A percentile compares a stretch with the other conserved stretches of the same genome.
Evolutionary conservation across 1,140 invertebrate species (phyloP).

Genomic region (Xylocopa sonorina): DNA sequence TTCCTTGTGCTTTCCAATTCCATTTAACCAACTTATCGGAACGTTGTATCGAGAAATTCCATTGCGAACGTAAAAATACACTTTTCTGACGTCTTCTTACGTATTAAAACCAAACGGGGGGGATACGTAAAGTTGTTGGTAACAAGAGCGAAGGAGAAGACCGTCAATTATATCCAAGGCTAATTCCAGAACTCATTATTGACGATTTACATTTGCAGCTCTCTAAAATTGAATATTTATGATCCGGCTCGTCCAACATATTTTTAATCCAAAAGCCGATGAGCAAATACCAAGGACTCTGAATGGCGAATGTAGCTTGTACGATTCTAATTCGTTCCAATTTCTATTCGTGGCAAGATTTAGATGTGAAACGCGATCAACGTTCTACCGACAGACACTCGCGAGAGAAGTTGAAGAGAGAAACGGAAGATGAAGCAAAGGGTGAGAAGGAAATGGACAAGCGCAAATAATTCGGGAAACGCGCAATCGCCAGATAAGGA

Average conservation of each 20-base stretch:
- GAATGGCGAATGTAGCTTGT: neutral
- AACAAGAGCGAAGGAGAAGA: neutral
- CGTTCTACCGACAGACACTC: no score
- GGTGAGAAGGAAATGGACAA: neutral
- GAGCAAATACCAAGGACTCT: neutral
- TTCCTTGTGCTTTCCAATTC: neutral
- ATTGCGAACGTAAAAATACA: neutral
- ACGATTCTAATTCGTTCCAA: no score
- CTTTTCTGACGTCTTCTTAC: neutral
- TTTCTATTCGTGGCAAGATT: no score
- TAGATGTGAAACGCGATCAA: no score
- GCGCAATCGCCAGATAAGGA: neutral
- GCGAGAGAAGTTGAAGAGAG: no score
- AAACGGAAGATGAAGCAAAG: neutral
- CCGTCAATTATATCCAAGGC: no score
- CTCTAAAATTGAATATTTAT: constrained; percentile 22
- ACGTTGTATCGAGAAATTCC: neutral
- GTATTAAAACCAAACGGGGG: neutral
- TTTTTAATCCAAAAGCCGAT: neutral
- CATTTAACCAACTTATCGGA: neutral
- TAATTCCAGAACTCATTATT: neutral
- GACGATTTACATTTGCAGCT: neutral
- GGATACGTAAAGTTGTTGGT: neutral
- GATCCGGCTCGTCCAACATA: neutral
- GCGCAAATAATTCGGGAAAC: neutral